Conservation (phyloP, 2,113 vertebrate genomes). For the Xiphias gladius region DNA sequence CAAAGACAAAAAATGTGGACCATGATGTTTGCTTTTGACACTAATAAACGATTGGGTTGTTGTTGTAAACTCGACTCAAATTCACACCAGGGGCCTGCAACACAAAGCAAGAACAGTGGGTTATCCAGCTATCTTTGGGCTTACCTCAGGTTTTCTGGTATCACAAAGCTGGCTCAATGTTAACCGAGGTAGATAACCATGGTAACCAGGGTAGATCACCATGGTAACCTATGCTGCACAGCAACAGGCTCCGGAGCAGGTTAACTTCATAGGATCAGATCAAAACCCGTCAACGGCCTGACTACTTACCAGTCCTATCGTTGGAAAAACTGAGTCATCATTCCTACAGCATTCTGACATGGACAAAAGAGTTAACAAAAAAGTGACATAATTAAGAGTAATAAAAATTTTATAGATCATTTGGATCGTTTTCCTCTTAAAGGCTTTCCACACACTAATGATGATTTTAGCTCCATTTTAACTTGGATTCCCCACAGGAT, state of each 20-base stretch:
- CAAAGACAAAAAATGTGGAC: neutral
- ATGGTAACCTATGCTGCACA: neutral
- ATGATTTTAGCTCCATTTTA: too few relatives aligned
- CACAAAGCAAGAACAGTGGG: neutral
- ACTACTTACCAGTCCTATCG: neutral
- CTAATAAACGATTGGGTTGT: too few relatives aligned
- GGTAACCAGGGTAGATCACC: neutral
- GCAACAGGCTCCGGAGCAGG: neutral
- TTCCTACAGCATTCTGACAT: neutral
- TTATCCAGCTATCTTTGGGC: neutral
- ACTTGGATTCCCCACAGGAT: neutral
- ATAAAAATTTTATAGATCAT: neutral
- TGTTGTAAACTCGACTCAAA: conserved; percentile 1
- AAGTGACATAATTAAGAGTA: neutral
- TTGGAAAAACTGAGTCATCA: neutral
- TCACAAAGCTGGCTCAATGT: neutral
- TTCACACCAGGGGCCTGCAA: neutral
- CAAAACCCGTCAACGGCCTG: neutral
- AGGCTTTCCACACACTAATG: neutral
- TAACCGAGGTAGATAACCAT: neutral
- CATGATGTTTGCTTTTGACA: neutral
- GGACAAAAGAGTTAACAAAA: neutral
- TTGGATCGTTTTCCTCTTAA: neutral
- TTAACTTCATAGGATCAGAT: neutral
- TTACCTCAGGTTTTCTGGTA: neutral